Conservation (phyloP, 1,140 invertebrate species). For the Achroia grisella region DNA sequence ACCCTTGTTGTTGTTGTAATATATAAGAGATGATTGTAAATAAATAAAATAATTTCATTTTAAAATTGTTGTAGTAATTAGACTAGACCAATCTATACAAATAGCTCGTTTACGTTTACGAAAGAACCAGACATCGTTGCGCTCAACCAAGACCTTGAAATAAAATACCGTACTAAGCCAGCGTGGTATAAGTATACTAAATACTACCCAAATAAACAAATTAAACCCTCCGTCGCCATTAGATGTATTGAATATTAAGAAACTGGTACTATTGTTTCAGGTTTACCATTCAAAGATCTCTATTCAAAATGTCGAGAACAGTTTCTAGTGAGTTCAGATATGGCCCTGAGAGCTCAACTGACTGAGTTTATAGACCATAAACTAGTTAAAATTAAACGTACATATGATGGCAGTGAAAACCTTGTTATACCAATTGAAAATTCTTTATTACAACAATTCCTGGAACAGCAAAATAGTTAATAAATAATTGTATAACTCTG, state of each 20-base stretch:
- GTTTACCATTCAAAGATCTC: constrained; percentile 89
- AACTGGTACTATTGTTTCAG: constrained; percentile 65
- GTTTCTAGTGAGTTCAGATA: constrained; percentile 92
- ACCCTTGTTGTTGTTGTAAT: too few species aligned
- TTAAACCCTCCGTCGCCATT: background rate
- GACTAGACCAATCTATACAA: too few species aligned
- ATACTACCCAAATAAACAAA: background rate
- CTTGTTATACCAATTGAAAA: constrained; percentile 86
- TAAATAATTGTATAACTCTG: background rate
- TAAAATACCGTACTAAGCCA: too few species aligned
- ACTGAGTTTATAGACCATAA: constrained; percentile 97
- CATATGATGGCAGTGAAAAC: constrained; percentile 86
- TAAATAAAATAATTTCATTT: too few species aligned
- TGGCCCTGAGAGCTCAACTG: constrained; percentile 89
- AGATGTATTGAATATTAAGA: background rate
- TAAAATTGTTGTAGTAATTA: too few species aligned
- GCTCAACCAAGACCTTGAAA: too few species aligned
- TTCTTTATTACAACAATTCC: constrained; percentile 84
- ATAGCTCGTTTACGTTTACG: too few species aligned
- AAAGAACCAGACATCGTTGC: too few species aligned
- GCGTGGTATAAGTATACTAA: too few species aligned
- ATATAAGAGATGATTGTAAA: too few species aligned
- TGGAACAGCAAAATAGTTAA: constrained; percentile 71
- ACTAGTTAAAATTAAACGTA: constrained; percentile 86
- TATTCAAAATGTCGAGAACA: constrained; percentile 88